A percentile compares a stretch with the other conserved stretches of the same genome.
These are phyloP conservation scores for Labeo rohita DNA, from an alignment of 2,113 vertebrate species.

Conservation along the genomic window DNA sequence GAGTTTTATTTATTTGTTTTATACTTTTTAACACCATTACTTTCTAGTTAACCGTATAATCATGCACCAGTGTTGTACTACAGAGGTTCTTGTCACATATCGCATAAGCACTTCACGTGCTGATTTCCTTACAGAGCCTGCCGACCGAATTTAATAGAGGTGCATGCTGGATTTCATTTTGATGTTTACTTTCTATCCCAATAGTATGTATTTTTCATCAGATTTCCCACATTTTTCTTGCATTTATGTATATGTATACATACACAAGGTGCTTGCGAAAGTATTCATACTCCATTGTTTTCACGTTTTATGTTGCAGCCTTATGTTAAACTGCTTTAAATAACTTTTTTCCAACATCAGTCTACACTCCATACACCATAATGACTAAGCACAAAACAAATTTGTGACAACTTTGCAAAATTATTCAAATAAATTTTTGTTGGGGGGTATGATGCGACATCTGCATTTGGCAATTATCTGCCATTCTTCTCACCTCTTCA, in stretches of 20 bases:
- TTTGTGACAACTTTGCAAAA: no score
- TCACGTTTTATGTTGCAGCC: no score
- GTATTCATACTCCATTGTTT: no score
- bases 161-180: not conserved
- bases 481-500: no score
- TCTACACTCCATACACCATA: no score
- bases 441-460: no score
- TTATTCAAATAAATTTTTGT: no score
- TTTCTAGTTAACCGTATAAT: conserved; percentile 11
- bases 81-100: conserved; percentile 52
- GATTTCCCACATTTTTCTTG: conserved; percentile 7
- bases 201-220: conserved; percentile 35
- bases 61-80: conserved; percentile 23
- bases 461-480: no score
- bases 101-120: conserved; percentile 42
- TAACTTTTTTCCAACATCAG: no score
- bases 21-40: conserved; percentile 32
- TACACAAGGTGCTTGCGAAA: no score
- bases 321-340: no score
- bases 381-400: no score
- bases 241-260: conserved; percentile 8
- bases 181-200: not conserved
- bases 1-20: conserved; percentile 52
- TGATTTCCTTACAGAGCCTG: conserved; percentile 42
- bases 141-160: not conserved